Evolutionary conservation across 2,797 vertebrate genomes (phyloP).

Genomic region (Mormyrops attenuatus): DNA sequence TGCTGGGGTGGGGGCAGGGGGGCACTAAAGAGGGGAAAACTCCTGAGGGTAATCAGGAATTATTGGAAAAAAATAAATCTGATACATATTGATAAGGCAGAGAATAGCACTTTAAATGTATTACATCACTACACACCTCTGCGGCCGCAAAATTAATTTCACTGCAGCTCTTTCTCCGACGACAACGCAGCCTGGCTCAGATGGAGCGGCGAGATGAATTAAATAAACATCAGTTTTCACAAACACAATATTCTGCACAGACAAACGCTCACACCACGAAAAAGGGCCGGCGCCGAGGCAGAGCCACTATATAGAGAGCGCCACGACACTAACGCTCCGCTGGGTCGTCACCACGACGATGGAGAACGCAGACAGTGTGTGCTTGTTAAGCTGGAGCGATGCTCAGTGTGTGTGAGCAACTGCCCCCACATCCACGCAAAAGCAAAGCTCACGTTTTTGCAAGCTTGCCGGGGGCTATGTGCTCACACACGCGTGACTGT

Average conservation of each 20-base stretch:
- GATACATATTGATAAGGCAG: not conserved
- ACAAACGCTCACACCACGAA: not conserved
- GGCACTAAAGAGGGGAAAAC: not conserved
- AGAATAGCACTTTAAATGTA: not conserved
- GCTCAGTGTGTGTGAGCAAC: not conserved
- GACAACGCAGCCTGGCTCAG: not conserved
- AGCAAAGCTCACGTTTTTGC: not conserved
- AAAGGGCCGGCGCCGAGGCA: not conserved
- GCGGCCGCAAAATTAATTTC: not conserved
- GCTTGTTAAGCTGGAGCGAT: not conserved
- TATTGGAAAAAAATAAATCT: constrained; percentile 5
- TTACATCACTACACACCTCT: not conserved
- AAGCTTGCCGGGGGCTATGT: not conserved
- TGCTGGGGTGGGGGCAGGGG: not conserved
- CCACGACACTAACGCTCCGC: not conserved
- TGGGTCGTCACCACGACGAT: not conserved
- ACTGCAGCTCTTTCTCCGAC: not conserved
- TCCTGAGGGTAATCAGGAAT: constrained; percentile 2
- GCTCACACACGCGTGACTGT: not conserved
- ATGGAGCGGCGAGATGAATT: not conserved
- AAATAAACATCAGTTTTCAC: not conserved
- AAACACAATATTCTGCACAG: not conserved
- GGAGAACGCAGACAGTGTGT: not conserved
- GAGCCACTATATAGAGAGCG: not conserved
- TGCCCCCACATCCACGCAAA: not conserved